Evolutionary conservation across 1,140 invertebrate species (phyloP).

Genomic region (Aricia agestis): DNA sequence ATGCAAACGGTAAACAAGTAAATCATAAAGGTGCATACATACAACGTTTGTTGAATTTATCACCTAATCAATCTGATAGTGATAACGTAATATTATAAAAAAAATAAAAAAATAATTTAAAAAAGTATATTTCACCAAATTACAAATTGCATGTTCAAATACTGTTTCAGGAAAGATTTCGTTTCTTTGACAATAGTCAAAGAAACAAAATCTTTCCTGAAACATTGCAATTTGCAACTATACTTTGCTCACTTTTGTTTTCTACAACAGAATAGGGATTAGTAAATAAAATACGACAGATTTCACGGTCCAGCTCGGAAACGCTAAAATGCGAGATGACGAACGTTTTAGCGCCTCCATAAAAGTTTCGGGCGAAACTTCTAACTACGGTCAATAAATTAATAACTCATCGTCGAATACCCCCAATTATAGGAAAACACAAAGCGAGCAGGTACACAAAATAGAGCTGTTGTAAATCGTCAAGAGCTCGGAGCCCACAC

Average conservation of each 20-base stretch:
- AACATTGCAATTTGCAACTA: too few relatives aligned
- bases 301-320: slow-evolving; percentile 20
- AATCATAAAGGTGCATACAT: slow-evolving; percentile 1
- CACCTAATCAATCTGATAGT: neutral
- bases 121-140: too few relatives aligned
- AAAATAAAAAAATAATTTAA: too few relatives aligned
- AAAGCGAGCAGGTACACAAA: slow-evolving; percentile 70
- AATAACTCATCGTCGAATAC: slow-evolving; percentile 72
- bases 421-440: slow-evolving; percentile 71
- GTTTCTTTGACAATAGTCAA: too few relatives aligned
- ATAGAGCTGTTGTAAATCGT: slow-evolving; percentile 75
- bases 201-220: too few relatives aligned
- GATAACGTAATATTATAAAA: neutral
- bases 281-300: neutral
- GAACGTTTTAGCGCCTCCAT: slow-evolving; percentile 69
- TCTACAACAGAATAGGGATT: too few relatives aligned
- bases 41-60: neutral
- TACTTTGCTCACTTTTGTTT: too few relatives aligned
- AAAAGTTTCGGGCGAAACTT: slow-evolving; percentile 58
- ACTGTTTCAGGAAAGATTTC: too few relatives aligned
- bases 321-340: slow-evolving; percentile 35
- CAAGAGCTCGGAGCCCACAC: slow-evolving; percentile 63
- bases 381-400: slow-evolving; percentile 65
- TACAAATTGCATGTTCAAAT: too few relatives aligned
- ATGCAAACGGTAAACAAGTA: slow-evolving; percentile 2